phyloP scores from a whole-genome alignment of 1,140 invertebrate genomes.

The Apis mellifera region Amel_HAv3.1 CM009933.2:4525001-4525500 shows the following conservation, averaged over 20 bases:
- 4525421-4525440: background rate
- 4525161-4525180: too few species aligned
- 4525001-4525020: background rate
- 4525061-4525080: too few species aligned
- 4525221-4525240: too few species aligned
- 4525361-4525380: conserved; percentile 90
- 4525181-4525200: too few species aligned
- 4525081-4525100: too few species aligned
- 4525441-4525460: background rate
- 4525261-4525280: background rate
- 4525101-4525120: too few species aligned
- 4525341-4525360: conserved; percentile 90
- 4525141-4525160: too few species aligned
- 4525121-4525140: too few species aligned
- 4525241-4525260: too few species aligned
- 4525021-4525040: too few species aligned
- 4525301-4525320: conserved; percentile 86
- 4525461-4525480: background rate
- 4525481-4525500: background rate
- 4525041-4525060: too few species aligned
- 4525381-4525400: conserved; percentile 79
- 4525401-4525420: conserved; percentile 3
- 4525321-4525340: conserved; percentile 84
- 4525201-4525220: too few species aligned
- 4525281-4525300: conserved; percentile 2